phyloP scores from a whole-genome alignment of 2,113 vertebrate species.

The Rhea americana region DNA sequence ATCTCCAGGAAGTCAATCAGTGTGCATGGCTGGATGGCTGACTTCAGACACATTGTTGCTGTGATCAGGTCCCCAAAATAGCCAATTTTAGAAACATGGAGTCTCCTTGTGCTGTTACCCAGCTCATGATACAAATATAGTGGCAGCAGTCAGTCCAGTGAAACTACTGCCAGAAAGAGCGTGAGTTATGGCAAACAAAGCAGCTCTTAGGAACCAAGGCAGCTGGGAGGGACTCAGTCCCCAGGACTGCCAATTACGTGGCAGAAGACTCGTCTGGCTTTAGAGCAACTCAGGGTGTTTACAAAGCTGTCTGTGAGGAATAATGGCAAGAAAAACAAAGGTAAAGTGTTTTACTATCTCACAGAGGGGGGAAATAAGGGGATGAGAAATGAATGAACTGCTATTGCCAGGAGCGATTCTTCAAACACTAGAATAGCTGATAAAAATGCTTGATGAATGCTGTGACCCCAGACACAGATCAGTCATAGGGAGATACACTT shows the following conservation, averaged over 20 bases:
- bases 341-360: not conserved
- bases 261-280: not conserved
- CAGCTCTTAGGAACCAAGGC: accelerated
- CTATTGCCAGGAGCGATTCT: not conserved
- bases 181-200: not conserved
- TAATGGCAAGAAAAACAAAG: not conserved
- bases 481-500: accelerated
- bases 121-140: not conserved
- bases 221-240: not conserved
- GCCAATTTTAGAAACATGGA: not conserved
- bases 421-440: not conserved
- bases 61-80: not conserved
- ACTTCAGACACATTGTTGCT: not conserved
- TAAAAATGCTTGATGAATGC: not conserved
- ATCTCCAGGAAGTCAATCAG: not conserved
- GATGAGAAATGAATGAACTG: not conserved
- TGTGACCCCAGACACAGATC: accelerated
- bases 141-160: not conserved
- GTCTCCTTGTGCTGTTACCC: not conserved
- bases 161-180: not conserved
- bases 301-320: not conserved
- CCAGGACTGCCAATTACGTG: not conserved
- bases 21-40: not conserved
- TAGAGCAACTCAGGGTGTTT: not conserved
- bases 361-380: not conserved